These are phyloP conservation scores for Eupeodes latifasciatus DNA, from an alignment of 2,888 invertebrate genomes.

Conservation along the genomic window DNA sequence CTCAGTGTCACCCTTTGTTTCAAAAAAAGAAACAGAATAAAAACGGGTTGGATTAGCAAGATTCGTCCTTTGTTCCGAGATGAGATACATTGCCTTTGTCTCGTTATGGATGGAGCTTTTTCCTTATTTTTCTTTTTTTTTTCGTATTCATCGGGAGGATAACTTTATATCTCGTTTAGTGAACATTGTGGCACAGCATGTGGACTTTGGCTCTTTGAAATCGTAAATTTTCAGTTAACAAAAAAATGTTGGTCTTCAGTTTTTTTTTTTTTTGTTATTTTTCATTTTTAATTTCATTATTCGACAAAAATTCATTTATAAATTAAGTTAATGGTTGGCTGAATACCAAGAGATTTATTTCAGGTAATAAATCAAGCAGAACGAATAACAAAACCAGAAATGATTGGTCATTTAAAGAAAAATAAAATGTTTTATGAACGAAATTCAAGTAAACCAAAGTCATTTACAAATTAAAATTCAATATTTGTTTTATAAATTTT, in stretches of 20 bases:
- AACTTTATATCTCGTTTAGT: slow-evolving; percentile 42
- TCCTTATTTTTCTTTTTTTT: neutral
- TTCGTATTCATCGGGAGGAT: neutral
- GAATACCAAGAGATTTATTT: slow-evolving; percentile 53
- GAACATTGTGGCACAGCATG: slow-evolving; percentile 15
- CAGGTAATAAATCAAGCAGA: slow-evolving; percentile 56
- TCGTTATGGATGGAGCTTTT: slow-evolving; percentile 36
- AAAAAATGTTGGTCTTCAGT: neutral
- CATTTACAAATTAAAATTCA: neutral
- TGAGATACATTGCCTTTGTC: slow-evolving; percentile 71
- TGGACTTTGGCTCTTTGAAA: slow-evolving; percentile 35
- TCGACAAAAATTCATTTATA: slow-evolving; percentile 60
- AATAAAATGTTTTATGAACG: neutral
- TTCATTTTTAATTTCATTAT: slow-evolving; percentile 59
- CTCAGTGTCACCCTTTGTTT: slow-evolving; percentile 67
- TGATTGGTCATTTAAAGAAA: neutral
- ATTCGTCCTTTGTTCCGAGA: slow-evolving; percentile 66
- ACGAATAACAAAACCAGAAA: slow-evolving; percentile 20
- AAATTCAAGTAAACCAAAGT: no score
- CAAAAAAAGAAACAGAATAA: slow-evolving; percentile 14
- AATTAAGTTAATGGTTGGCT: slow-evolving; percentile 62
- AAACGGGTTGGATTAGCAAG: slow-evolving; percentile 59
- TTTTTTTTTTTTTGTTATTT: slow-evolving; percentile 41
- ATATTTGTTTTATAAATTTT: neutral
- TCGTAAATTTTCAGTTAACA: slow-evolving; percentile 59